Conservation (phyloP, 2,113 vertebrate species). For the Aegithalos caudatus region DNA sequence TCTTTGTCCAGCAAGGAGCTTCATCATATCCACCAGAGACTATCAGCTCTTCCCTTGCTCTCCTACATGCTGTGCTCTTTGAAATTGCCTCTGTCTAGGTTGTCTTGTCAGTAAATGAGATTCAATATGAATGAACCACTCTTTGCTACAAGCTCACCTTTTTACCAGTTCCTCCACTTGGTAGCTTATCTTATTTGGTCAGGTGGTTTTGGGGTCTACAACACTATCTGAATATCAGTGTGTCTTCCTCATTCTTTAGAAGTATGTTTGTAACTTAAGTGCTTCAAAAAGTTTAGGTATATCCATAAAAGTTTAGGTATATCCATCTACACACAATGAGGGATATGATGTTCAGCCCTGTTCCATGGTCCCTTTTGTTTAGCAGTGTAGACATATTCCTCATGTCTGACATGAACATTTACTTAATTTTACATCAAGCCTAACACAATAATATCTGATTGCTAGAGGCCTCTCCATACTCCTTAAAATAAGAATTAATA, state of each 20-base stretch:
- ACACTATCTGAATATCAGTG: not conserved
- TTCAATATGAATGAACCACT: not conserved
- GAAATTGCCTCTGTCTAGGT: not conserved
- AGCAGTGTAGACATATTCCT: not conserved
- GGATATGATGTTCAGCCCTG: not conserved
- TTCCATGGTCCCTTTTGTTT: not conserved
- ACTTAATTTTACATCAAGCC: not conserved
- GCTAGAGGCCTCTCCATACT: not conserved
- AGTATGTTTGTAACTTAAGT: not conserved
- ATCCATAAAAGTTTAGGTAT: not conserved
- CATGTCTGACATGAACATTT: not conserved
- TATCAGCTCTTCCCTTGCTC: not conserved
- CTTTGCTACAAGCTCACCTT: not conserved
- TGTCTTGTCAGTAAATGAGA: not conserved
- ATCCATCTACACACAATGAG: rapidly evolving
- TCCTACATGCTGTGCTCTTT: not conserved
- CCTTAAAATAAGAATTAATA: not conserved
- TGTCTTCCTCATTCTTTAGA: not conserved
- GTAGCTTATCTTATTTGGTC: not conserved
- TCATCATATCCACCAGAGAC: not conserved
- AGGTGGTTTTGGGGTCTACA: not conserved
- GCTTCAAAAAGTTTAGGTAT: not conserved
- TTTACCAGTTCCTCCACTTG: not conserved
- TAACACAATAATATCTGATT: not conserved
- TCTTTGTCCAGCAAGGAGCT: not conserved